These are phyloP conservation scores for Lissonota sp. DNA, from an alignment of 2,888 invertebrate species.

Conservation along the genomic window DNA sequence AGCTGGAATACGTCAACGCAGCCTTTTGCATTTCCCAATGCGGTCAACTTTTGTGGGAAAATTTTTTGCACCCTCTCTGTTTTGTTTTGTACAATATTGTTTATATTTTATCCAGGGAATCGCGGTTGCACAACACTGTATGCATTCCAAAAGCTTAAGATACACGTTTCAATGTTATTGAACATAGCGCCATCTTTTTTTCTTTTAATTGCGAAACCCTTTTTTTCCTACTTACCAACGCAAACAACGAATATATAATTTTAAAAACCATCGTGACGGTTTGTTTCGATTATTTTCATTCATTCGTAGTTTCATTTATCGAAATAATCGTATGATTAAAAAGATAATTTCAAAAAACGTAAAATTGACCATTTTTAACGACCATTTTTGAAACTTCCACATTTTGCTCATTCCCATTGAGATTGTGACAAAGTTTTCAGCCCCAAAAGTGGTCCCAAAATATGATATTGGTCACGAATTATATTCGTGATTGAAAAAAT, in stretches of 20 bases:
- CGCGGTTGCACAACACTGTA: conserved; percentile 7
- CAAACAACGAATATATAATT: conserved; percentile 38
- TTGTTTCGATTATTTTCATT: conserved; percentile 34
- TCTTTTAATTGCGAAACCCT: neutral
- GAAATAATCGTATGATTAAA: neutral
- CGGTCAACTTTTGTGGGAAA: conserved; percentile 4
- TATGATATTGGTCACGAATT: too few relatives aligned
- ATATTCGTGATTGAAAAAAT: too few relatives aligned
- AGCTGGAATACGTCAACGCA: conserved; percentile 53
- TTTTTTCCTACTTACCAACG: conserved; percentile 23
- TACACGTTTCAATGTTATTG: conserved; percentile 46
- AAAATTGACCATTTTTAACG: too few relatives aligned
- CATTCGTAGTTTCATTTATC: conserved; percentile 24
- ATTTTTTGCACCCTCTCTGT: neutral
- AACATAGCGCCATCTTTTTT: conserved; percentile 27
- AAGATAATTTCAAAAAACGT: too few relatives aligned
- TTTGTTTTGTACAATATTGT: neutral
- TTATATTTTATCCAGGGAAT: conserved; percentile 1
- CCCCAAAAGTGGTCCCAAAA: too few relatives aligned
- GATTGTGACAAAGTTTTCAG: too few relatives aligned
- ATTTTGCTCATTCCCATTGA: too few relatives aligned
- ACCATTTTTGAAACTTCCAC: too few relatives aligned
- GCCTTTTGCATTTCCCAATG: conserved; percentile 47
- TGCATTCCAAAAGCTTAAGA: conserved; percentile 47
- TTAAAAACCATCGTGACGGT: conserved; percentile 9